Evolutionary conservation across 2,113 vertebrate species (phyloP).

Genomic region (Diadophis punctatus): DNA sequence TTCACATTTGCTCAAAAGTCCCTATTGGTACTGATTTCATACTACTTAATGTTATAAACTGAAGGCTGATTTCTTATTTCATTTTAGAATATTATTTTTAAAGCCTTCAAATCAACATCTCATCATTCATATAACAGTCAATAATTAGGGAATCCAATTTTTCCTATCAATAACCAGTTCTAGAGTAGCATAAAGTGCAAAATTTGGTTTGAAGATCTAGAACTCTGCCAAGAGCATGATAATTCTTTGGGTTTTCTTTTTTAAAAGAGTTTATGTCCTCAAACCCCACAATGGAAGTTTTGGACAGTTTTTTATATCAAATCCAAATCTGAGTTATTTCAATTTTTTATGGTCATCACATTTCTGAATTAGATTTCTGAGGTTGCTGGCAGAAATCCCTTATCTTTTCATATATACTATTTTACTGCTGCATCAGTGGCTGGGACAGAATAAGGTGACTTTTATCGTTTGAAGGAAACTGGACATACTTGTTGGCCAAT

Average conservation of each 20-base stretch:
- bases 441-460: conserved; percentile 60
- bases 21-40: no score
- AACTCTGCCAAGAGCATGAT: conserved; percentile 41
- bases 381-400: conserved; percentile 53
- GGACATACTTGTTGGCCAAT: conserved; percentile 67
- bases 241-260: neutral
- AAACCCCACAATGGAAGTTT: conserved; percentile 58
- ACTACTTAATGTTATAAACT: no score
- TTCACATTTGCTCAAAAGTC: no score
- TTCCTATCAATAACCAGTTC: neutral
- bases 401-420: no score
- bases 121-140: neutral
- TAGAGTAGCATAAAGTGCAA: conserved; percentile 13
- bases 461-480: conserved; percentile 61
- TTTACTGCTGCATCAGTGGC: conserved; percentile 58
- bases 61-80: no score
- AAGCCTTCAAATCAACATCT: neutral
- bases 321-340: conserved; percentile 53
- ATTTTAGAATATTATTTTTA: neutral
- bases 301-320: conserved; percentile 17
- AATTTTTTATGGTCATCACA: conserved; percentile 49
- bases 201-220: conserved; percentile 53
- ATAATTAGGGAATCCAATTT: neutral
- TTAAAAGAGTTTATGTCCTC: conserved; percentile 46
- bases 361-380: conserved; percentile 62